phyloP scores from a whole-genome alignment of 2,888 invertebrate genomes.

The Folsomia manolachei region DNA sequence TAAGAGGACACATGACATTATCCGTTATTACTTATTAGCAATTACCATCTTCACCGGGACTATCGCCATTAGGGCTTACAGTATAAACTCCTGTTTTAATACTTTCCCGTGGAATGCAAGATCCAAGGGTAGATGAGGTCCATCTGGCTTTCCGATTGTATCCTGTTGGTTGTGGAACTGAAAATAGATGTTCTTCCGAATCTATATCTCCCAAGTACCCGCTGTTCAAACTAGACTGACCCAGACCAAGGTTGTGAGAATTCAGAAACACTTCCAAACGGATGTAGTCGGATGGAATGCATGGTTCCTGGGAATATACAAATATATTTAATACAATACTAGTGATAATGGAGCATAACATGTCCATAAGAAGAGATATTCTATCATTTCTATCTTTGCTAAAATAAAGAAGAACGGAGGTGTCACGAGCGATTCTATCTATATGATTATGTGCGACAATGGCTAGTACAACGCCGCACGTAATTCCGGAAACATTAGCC shows the following conservation, averaged over 20 bases:
- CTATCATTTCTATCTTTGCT: too few relatives aligned
- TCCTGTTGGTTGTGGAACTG: neutral
- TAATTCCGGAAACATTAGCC: too few relatives aligned
- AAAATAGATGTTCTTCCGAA: neutral
- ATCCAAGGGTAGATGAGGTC: constrained; percentile 38
- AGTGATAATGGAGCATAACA: too few relatives aligned
- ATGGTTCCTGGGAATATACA: too few relatives aligned
- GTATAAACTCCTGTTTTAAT: constrained; percentile 29
- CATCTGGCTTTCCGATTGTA: constrained; percentile 8
- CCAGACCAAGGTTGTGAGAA: constrained; percentile 25
- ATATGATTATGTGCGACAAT: too few relatives aligned
- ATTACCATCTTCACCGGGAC: neutral
- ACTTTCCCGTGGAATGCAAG: constrained; percentile 36
- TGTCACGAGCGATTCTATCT: too few relatives aligned
- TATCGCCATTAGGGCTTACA: neutral
- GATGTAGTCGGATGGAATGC: constrained; percentile 16
- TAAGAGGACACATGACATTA: neutral
- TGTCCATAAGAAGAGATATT: too few relatives aligned
- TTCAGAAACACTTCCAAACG: constrained; percentile 26
- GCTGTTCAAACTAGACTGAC: constrained; percentile 17
- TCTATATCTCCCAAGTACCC: constrained; percentile 41
- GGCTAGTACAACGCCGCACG: too few relatives aligned
- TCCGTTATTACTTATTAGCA: too few relatives aligned
- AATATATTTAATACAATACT: too few relatives aligned
- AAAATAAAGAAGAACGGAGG: too few relatives aligned